Base-by-base conservation (phyloP, 2,797 vertebrate genomes). In the Sciaenops ocellatus region DNA sequence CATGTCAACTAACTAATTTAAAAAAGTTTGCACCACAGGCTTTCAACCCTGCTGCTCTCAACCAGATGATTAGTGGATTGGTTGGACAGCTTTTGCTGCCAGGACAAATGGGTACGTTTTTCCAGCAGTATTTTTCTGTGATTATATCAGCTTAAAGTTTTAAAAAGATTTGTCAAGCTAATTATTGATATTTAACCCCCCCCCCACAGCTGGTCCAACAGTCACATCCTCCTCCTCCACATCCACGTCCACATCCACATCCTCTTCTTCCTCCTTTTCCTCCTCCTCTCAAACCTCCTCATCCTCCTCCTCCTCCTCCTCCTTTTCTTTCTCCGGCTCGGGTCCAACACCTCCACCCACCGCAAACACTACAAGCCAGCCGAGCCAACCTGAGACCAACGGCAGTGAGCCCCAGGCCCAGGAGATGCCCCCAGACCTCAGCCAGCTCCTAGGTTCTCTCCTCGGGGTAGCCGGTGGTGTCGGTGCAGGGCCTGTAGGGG, bases 51-150 rank as follows among this genome's bases (percentile, higher is more conserved):
- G 94, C 95, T n/a, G 96, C 97, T 41, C 93, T 98, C 64, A 96
- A 97, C 80, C 97, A 98, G 95, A 97, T 98, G 97, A 97, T 98
- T 85, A 97, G 96, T 69, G 97, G 97, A 44, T 90, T 98, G 48
- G 96, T 98, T 56, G 97, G 97, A 42, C 97, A 98, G 65, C 96
- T 98, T 46, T 88, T 98, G 89, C 94, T 97, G 85, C 97, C 97
- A 0, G 95, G 96, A 75, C 95, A 97, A 50, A 95, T 96, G 78
- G 95, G 97, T 97, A 69, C 92, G 76, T 15, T 13, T 90, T 38
- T 66, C 34, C 1, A 24, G 30, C 18, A 24, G 15, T 17, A 70
- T 11, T 20, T 15, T 20, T 44, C 18, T 71, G 3, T 72, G 10
- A 16, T 16, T 61, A 24, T 4, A 59, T 2, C 34, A 59, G 4